Percentiles rank a stretch among this genome's conserved stretches.
Conservation (phyloP, 2,888 invertebrate species). For the Xanthia icteritia region DNA sequence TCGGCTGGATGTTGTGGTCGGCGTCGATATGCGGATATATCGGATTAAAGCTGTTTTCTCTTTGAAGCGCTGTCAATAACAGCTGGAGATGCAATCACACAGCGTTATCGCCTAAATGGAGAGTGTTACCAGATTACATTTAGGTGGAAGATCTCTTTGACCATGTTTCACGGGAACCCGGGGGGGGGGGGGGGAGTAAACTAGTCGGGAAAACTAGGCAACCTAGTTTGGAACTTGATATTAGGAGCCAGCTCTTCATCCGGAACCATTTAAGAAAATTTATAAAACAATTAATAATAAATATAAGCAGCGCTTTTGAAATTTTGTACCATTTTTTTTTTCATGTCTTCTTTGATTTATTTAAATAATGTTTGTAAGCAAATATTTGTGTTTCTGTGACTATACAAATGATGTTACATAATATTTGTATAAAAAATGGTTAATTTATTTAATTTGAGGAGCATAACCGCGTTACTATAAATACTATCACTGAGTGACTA, state of each 20-base stretch:
- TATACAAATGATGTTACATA: background rate
- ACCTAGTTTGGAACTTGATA: background rate
- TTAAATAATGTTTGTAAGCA: background rate
- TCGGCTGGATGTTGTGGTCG: background rate
- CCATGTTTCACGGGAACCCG: background rate
- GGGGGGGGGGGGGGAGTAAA: background rate
- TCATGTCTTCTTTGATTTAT: background rate
- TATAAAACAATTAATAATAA: background rate
- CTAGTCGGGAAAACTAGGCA: background rate
- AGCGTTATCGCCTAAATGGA: background rate
- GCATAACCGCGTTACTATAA: background rate
- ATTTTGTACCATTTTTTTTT: background rate
- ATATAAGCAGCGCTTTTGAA: background rate
- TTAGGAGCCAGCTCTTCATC: background rate
- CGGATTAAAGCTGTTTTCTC: background rate
- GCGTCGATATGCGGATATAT: background rate
- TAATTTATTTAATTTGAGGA: background rate
- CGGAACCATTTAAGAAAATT: background rate
- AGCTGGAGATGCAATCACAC: background rate
- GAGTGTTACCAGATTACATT: background rate
- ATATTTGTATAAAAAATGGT: no score
- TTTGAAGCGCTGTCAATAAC: background rate
- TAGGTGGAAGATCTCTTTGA: conserved; percentile 9
- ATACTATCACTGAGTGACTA: background rate
- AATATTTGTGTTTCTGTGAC: background rate